Evolutionary conservation across 35 echinoderm and acorn worm species (phyloP).

Genomic region (Lytechinus variegatus): DNA sequence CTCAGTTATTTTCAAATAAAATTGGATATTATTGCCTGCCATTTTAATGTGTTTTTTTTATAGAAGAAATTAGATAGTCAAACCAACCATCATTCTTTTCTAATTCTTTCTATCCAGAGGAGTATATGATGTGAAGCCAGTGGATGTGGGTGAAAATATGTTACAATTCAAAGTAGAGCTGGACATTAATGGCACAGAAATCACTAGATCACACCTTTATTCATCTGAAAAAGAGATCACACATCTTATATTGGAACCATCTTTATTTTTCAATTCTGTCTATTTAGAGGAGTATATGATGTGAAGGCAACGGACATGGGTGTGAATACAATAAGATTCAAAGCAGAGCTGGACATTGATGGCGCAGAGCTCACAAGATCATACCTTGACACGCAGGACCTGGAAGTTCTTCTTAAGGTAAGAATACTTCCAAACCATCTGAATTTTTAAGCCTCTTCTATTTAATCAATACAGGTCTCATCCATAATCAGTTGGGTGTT

Average conservation of each 20-base stretch:
- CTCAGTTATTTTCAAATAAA: too few relatives aligned
- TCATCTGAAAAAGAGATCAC: neutral
- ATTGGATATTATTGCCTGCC: too few relatives aligned
- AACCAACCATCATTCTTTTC: neutral
- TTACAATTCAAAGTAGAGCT: slow-evolving; percentile 94
- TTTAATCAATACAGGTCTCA: too few relatives aligned
- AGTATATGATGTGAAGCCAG: slow-evolving; percentile 92
- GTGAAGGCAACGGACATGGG: slow-evolving; percentile 97
- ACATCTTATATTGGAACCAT: neutral
- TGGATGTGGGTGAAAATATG: slow-evolving; percentile 80
- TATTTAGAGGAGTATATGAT: slow-evolving; percentile 79
- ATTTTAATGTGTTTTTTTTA: too few relatives aligned
- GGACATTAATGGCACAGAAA: slow-evolving; percentile 88
- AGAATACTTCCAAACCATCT: too few relatives aligned
- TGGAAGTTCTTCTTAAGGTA: slow-evolving; percentile 82
- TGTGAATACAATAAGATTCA: slow-evolving; percentile 86
- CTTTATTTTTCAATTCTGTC: slow-evolving; percentile 3
- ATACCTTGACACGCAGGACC: slow-evolving; percentile 86
- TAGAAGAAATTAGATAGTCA: neutral
- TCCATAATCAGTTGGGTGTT: too few relatives aligned
- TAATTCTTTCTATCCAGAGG: slow-evolving; percentile 55
- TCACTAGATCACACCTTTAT: slow-evolving; percentile 91
- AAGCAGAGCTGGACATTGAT: slow-evolving; percentile 95
- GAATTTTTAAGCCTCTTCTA: too few relatives aligned
- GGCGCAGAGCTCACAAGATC: slow-evolving; percentile 87